Base-by-base conservation (phyloP, 2,113 vertebrate species). In the Peromyscus polionotus region DNA sequence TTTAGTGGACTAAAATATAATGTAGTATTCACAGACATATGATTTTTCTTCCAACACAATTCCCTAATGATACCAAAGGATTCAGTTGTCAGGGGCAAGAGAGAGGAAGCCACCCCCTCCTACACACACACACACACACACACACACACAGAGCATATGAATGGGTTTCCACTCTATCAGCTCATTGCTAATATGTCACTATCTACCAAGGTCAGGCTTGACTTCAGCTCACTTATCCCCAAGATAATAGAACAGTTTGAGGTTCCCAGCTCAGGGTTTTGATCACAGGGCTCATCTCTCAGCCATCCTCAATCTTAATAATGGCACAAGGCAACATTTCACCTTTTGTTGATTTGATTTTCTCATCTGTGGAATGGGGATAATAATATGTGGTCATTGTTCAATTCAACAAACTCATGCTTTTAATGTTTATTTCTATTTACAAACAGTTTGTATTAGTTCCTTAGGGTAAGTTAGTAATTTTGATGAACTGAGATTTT, bases 1-100 rank as follows among this genome's bases (percentile, higher is more conserved):
- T 95, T 98, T 95, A 96, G 93, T 95, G 93, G 97, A 97, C 95
- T 75, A 0, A 13, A 89, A 97, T 94, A 97, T 96, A 96, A 96
- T 97, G 95, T 96, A 97, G 96, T 97, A 96, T 95, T 91, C 95
- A 94, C 95, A 93, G 95, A 94, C 83, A 67, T 91, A 81, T 92
- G 93, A 96, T 97, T 97, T 97, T 89, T 96, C 92, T 98, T 95
- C 94, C 48, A 79, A 85, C 28, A 20, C 96, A 94, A 96, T 97
- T 98, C 94, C 95, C 26, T 77, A 88, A 79, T 98, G 72, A 80
- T 88, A 88, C 89, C 97, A 90, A 95, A 97, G 81, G 72, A 83
- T 97, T 67, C 95, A 95, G 76, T 77, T 94, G 87, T 96, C 97
- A 95, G 96, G 57, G 10, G 12, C 36, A 91, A 96, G 95, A 91